These are phyloP conservation scores for Grallaria varia DNA, from an alignment of 2,113 vertebrate genomes.

Conservation along the genomic window DNA sequence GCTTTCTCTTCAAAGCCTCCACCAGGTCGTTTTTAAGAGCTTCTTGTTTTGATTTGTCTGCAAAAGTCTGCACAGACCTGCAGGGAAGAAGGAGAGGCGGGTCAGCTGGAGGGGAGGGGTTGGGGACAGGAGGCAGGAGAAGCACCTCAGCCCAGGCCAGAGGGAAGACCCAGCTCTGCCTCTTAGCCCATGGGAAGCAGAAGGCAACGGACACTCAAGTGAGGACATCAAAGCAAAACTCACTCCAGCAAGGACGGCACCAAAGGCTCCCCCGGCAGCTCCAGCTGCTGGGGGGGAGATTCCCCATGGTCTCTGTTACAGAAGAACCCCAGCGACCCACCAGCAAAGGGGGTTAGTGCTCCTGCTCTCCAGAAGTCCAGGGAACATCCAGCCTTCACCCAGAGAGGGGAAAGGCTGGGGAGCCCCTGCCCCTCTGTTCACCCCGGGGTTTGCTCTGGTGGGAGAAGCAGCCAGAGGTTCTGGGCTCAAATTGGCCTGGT, in stretches of 20 bases:
- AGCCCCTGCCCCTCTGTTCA: not conserved
- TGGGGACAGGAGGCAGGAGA: not conserved
- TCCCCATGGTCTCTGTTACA: not conserved
- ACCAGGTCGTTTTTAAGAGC: conserved; percentile 93
- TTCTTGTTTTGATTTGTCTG: conserved; percentile 94
- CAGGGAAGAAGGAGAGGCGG: not conserved
- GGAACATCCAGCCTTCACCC: not conserved
- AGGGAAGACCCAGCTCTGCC: not conserved
- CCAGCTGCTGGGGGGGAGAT: not conserved
- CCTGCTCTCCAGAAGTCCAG: not conserved
- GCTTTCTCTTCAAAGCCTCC: conserved; percentile 95
- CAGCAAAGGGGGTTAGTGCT: not conserved
- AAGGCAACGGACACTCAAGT: not conserved
- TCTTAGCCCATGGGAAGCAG: not conserved
- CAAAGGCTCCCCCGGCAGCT: not conserved
- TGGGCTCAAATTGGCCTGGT: not conserved
- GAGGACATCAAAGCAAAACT: not conserved
- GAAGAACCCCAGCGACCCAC: not conserved
- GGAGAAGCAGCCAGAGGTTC: not conserved
- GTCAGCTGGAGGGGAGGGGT: not conserved
- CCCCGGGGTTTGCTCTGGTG: not conserved
- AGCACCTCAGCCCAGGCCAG: conserved; percentile 4
- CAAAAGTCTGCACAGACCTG: conserved; percentile 95
- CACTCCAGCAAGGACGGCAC: not conserved
- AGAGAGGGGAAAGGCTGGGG: not conserved